These are phyloP conservation scores for Clusia tigrina DNA, from an alignment of 2,888 invertebrate species.

Conservation along the genomic window DNA sequence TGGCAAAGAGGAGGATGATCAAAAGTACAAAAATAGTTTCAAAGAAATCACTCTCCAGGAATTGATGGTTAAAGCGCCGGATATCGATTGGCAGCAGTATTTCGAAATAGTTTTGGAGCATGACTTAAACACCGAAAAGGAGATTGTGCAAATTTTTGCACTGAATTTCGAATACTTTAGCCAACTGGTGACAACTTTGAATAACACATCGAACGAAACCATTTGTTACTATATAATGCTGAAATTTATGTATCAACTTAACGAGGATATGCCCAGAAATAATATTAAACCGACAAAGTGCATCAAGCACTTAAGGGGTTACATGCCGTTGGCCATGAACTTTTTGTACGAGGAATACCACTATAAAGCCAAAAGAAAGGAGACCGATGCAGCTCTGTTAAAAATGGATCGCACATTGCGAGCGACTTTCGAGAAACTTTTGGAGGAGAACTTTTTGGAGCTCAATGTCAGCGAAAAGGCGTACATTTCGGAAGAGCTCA, in stretches of 20 bases:
- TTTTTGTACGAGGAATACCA: conserved; percentile 45
- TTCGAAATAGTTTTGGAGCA: conserved; percentile 35
- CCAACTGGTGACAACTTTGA: conserved; percentile 36
- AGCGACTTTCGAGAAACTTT: conserved; percentile 37
- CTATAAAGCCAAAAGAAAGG: conserved; percentile 37
- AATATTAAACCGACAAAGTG: conserved; percentile 32
- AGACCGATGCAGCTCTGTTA: conserved; percentile 39
- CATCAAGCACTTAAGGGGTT: conserved; percentile 44
- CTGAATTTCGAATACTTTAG: conserved; percentile 40
- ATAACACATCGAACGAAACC: conserved; percentile 46
- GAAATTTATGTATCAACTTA: conserved; percentile 47
- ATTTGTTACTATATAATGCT: conserved; percentile 52
- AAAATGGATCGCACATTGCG: conserved; percentile 38
- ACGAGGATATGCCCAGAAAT: conserved; percentile 40
- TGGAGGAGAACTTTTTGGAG: conserved; percentile 42
- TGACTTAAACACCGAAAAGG: conserved; percentile 19
- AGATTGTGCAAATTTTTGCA: conserved; percentile 42
- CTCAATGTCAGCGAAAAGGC: conserved; percentile 35
- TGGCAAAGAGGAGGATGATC: conserved; percentile 18
- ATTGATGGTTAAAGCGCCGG: conserved; percentile 36
- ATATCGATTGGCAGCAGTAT: conserved; percentile 49
- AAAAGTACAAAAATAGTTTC: conserved; percentile 7
- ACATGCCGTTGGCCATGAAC: conserved; percentile 51
- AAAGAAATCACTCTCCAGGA: conserved; percentile 39
- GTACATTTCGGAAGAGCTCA: conserved; percentile 44